Percentiles rank a stretch among this genome's conserved stretches.
Conservation (phyloP, 2,797 vertebrate genomes). For the Erpetoichthys calabaricus region DNA sequence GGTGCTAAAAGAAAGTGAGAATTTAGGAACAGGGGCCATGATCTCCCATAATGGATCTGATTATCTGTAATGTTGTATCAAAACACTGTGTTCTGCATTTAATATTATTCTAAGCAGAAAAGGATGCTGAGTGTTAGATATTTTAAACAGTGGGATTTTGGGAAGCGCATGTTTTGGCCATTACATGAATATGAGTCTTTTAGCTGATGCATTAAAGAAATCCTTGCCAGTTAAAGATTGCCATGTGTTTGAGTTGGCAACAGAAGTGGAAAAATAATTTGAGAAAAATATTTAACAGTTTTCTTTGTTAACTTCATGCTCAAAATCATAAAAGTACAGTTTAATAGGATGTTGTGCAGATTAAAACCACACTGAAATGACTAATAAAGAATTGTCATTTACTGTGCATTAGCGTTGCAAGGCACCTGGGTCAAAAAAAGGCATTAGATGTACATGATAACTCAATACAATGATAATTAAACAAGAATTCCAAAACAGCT, state of each 20-base stretch:
- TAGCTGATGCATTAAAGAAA: conserved; percentile 42
- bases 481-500: too few relatives aligned
- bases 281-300: conserved; percentile 42
- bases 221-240: conserved; percentile 40
- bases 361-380: conserved; percentile 29
- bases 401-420: too few relatives aligned
- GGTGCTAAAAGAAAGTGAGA: too few relatives aligned
- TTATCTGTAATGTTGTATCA: too few relatives aligned
- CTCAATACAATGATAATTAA: too few relatives aligned
- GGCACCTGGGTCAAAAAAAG: too few relatives aligned
- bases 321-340: conserved; percentile 42
- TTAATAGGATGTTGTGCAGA: conserved; percentile 30
- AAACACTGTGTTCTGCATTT: too few relatives aligned
- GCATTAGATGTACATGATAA: too few relatives aligned
- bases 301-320: conserved; percentile 31
- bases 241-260: conserved; percentile 59
- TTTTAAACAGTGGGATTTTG: conserved; percentile 54
- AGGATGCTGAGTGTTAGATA: conserved; percentile 51
- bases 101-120: conserved; percentile 23
- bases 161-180: conserved; percentile 46
- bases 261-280: conserved; percentile 58
- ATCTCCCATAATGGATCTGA: too few relatives aligned
- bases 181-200: conserved; percentile 33
- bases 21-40: too few relatives aligned
- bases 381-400: too few relatives aligned